phyloP scores from a whole-genome alignment of 2,888 invertebrate species.

The Conomelus anceps region DNA sequence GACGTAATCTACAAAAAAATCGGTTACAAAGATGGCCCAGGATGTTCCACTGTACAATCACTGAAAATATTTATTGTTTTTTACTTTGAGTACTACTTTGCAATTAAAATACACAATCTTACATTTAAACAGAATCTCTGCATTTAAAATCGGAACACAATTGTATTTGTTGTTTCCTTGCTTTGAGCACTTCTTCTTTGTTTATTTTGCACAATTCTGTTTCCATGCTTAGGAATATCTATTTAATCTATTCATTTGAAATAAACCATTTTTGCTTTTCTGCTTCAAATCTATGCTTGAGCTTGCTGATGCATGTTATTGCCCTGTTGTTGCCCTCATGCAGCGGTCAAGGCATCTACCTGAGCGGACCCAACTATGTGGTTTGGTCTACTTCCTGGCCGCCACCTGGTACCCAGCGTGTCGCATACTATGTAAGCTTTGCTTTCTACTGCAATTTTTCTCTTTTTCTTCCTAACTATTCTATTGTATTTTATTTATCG shows the following conservation, averaged over 20 bases:
- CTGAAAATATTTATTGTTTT: too few species aligned
- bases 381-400: not conserved
- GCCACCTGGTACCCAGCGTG: not conserved
- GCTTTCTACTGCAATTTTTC: not conserved
- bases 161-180: too few species aligned
- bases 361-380: slow-evolving; percentile 12
- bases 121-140: too few species aligned
- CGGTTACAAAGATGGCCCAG: too few species aligned
- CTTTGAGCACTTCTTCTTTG: too few species aligned
- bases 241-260: not conserved
- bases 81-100: too few species aligned
- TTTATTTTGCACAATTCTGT: too few species aligned
- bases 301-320: not conserved
- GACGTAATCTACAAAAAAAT: too few species aligned
- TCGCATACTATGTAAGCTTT: not conserved
- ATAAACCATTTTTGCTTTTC: not conserved
- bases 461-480: not conserved
- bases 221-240: not conserved
- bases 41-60: too few species aligned
- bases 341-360: not conserved
- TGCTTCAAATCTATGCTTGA: not conserved
- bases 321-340: not conserved
- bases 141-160: too few species aligned
- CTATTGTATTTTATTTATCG: not conserved
- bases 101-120: too few species aligned